phyloP scores from a whole-genome alignment of 2,797 vertebrate species.

The Platyrinchus mystaceus region DNA sequence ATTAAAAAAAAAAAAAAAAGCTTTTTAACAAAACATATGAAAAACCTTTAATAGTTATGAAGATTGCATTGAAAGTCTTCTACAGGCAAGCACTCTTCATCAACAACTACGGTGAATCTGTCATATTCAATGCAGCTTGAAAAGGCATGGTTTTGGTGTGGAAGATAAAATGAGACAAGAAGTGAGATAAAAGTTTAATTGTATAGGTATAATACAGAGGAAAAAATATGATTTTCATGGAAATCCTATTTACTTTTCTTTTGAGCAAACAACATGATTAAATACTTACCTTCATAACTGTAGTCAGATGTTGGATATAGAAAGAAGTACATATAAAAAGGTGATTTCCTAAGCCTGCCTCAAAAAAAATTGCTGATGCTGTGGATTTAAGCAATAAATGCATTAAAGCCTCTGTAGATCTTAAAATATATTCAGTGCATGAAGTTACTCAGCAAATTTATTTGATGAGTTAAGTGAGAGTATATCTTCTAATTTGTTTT shows the following conservation, averaged over 20 bases:
- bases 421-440: slow-evolving; percentile 53
- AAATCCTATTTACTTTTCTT: slow-evolving; percentile 50
- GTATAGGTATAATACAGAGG: neutral
- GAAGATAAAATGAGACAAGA: neutral
- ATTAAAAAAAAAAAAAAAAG: neutral
- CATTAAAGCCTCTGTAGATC: slow-evolving; percentile 61
- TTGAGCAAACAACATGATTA: slow-evolving; percentile 50
- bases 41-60: neutral
- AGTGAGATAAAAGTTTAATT: slow-evolving; percentile 3
- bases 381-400: slow-evolving; percentile 63
- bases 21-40: neutral
- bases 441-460: slow-evolving; percentile 76
- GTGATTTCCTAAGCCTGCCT: slow-evolving; percentile 46
- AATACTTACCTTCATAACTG: slow-evolving; percentile 64
- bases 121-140: neutral
- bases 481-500: slow-evolving; percentile 77
- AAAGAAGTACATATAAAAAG: slow-evolving; percentile 53
- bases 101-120: neutral
- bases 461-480: slow-evolving; percentile 79
- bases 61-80: neutral
- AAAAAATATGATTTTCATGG: neutral
- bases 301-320: slow-evolving; percentile 60
- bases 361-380: slow-evolving; percentile 42
- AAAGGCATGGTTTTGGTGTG: neutral
- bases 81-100: neutral